Evolutionary conservation across 2,888 invertebrate genomes (phyloP), one percentile per base, ranked within the genome.

Genomic region (Schrankia costaestrigalis): DNA sequence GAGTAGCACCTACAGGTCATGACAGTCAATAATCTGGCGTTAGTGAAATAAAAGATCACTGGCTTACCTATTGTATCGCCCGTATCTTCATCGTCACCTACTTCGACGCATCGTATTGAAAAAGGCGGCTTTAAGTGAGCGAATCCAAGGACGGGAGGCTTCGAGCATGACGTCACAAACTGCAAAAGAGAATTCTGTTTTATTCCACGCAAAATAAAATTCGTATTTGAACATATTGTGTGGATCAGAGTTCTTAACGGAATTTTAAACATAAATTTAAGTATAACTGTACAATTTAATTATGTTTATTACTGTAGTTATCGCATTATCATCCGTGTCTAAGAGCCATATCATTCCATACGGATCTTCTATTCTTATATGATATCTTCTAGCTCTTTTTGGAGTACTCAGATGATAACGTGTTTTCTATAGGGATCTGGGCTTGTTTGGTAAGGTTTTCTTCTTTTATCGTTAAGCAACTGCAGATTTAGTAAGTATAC

Each of bases 51-150:
- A 18, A 29, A 26, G 23, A n/a, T 15, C 11, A 28, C 11, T 6
- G 3, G 11, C 47, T 74, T 78, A 93, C 94, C 94, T 53, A 94
- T 93, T 4, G 94, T 94, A 55, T 95, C 94, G 0, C 96, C 96
- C 0, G 95, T 96, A 61, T 97, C 97, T 76, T 97, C 96, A 69
- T 99, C 99, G 69, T 99, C 99, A 2, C 97, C 96, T 12, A 99
- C 99, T 89, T 99, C 99, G 1, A 99, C 98, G 80, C 99, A 99
- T 34, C 99, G 93, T 65, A 99, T 98, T 0, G 98, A 98, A 85
- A 99, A 99, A 0, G 97, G 97, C 1, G 99, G 99, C 72, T 98
- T 98, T 46, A 99, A 89, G 71, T 98, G 95, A 0, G 97, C 96
- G 75, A 99, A 99, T 1, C 99, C 99, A 9, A 99, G 89, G 22